These are phyloP conservation scores for Corticium candelabrum DNA, from an alignment of 37 sponge, comb jelly and placozoan species.

Conservation along the genomic window DNA sequence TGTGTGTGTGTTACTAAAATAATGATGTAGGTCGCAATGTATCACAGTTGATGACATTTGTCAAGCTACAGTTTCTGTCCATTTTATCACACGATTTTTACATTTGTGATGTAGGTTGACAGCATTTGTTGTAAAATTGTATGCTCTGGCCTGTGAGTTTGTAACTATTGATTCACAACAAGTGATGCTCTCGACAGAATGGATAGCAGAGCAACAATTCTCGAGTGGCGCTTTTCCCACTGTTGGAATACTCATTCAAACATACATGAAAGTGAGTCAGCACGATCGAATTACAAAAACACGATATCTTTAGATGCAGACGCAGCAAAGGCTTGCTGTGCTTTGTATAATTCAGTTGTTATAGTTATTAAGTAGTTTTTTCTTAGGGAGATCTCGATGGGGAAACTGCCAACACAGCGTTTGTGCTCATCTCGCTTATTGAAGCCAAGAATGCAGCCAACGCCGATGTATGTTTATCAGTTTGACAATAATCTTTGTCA, in stretches of 20 bases:
- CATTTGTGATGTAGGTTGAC: not conserved
- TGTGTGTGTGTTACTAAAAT: too few species aligned
- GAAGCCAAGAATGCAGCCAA: not conserved
- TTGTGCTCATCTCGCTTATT: not conserved
- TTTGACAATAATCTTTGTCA: too few species aligned
- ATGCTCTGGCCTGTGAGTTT: not conserved
- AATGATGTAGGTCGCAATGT: too few species aligned
- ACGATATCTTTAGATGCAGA: too few species aligned
- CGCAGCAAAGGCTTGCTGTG: too few species aligned
- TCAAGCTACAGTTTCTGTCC: not conserved
- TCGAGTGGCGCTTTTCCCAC: not conserved
- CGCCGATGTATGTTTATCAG: too few species aligned
- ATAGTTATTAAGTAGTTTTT: too few species aligned
- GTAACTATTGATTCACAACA: not conserved
- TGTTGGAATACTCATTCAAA: not conserved
- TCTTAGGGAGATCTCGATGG: not conserved
- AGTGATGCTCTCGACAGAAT: not conserved
- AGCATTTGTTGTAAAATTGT: not conserved
- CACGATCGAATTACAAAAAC: too few species aligned
- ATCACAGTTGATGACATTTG: too few species aligned
- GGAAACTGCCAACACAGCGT: not conserved
- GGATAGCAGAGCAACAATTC: not conserved
- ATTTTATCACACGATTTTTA: not conserved
- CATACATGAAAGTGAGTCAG: not conserved
- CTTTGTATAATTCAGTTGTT: too few species aligned